Percentiles rank a stretch among this genome's conserved stretches.
Conservation (phyloP, 2,888 invertebrate genomes). For the Vesta saturnalis region DNA sequence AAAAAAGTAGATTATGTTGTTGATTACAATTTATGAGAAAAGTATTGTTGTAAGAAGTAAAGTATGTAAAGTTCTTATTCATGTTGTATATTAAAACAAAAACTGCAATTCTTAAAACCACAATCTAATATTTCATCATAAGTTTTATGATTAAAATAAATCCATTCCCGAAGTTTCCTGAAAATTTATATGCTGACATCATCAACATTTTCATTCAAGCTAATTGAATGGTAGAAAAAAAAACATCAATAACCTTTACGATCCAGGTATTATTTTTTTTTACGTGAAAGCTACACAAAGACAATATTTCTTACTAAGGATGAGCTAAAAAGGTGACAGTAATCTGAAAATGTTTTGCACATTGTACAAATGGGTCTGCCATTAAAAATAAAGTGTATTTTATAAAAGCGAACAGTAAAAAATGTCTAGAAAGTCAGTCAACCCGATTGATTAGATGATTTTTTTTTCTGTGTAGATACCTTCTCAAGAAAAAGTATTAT, state of each 20-base stretch:
- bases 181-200: neutral
- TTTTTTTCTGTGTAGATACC: neutral
- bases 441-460: neutral
- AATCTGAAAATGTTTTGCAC: neutral
- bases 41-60: no score
- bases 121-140: neutral
- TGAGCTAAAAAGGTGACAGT: neutral
- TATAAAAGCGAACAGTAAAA: neutral
- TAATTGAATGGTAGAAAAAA: neutral
- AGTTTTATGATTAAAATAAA: neutral
- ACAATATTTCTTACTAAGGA: neutral
- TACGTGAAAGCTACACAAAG: no score
- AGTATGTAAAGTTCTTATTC: no score
- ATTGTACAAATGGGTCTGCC: no score
- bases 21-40: no score
- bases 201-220: neutral
- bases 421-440: neutral
- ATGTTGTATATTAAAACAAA: neutral
- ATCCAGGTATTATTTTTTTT: neutral
- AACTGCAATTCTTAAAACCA: slow-evolving; percentile 4
- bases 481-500: neutral
- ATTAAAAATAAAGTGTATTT: neutral
- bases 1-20: no score
- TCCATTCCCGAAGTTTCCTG: neutral
- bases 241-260: neutral